These are phyloP conservation scores for Danaus melanippus DNA, from an alignment of 1,140 invertebrate genomes.

Conservation along the genomic window DNA sequence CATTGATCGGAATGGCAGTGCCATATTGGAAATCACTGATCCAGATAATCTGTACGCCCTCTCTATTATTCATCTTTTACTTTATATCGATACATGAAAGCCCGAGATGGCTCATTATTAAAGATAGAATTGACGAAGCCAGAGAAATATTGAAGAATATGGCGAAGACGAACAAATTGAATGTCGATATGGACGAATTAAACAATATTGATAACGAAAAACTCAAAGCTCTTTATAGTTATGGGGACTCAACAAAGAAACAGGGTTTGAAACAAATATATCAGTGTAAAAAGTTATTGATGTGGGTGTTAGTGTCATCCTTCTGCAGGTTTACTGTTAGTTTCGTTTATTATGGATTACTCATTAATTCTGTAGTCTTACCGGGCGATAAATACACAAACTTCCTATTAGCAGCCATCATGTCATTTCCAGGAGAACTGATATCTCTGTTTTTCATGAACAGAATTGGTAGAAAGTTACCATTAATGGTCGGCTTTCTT, in stretches of 20 bases:
- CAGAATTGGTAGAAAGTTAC: constrained; percentile 74
- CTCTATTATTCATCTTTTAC: constrained; percentile 75
- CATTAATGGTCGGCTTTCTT: constrained; percentile 72
- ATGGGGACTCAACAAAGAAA: constrained; percentile 23
- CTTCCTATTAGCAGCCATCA: constrained; percentile 76
- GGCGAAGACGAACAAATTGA: constrained; percentile 75
- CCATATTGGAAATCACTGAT: constrained; percentile 82
- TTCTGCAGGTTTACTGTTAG: constrained; percentile 77
- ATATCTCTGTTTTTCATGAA: constrained; percentile 76
- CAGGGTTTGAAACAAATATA: constrained; percentile 36
- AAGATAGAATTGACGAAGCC: constrained; percentile 77
- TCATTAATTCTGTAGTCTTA: constrained; percentile 82
- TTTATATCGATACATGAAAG: constrained; percentile 76
- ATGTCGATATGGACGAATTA: constrained; percentile 34
- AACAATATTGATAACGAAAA: constrained; percentile 27
- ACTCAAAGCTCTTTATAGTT: constrained; percentile 35
- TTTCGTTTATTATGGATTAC: constrained; percentile 85
- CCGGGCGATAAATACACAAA: constrained; percentile 79
- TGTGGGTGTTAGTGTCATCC: constrained; percentile 42
- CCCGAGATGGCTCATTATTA: constrained; percentile 82
- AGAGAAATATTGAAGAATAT: constrained; percentile 73
- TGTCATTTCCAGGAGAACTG: constrained; percentile 81
- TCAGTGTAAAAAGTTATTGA: constrained; percentile 38
- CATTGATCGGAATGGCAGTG: constrained; percentile 77
- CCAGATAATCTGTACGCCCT: constrained; percentile 77